Evolutionary conservation across 2,888 invertebrate species (phyloP).

Genomic region (Melieria picta): DNA sequence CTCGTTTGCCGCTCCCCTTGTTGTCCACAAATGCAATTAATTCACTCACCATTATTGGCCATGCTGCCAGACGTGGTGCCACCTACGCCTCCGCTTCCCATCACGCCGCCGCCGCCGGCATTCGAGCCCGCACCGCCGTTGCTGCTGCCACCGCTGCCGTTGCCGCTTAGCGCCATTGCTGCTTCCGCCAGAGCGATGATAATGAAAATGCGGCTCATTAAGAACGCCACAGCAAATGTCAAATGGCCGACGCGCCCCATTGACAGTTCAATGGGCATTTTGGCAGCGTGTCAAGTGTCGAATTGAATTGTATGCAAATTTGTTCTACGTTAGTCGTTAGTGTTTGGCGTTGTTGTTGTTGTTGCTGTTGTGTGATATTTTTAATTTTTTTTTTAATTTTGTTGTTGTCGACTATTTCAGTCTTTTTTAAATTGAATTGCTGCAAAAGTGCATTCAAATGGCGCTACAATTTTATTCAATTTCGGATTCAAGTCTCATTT

Average conservation of each 20-base stretch:
- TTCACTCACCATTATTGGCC: slow-evolving; percentile 60
- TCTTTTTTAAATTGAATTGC: no score
- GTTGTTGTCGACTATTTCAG: no score
- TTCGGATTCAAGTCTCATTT: no score
- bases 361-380: no score
- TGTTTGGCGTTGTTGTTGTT: no score
- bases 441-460: no score
- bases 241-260: slow-evolving; percentile 24
- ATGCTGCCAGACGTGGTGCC: slow-evolving; percentile 46
- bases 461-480: no score
- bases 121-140: slow-evolving; percentile 12
- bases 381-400: no score
- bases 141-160: slow-evolving; percentile 9
- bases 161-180: slow-evolving; percentile 11
- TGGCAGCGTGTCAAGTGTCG: neutral
- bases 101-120: slow-evolving; percentile 24
- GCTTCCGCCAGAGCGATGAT: slow-evolving; percentile 29
- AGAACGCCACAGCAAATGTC: slow-evolving; percentile 17
- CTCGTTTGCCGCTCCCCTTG: no score
- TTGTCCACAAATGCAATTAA: neutral
- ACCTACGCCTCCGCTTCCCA: slow-evolving; percentile 33
- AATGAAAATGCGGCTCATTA: slow-evolving; percentile 34
- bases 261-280: slow-evolving; percentile 29
- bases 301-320: no score
- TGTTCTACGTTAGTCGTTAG: no score